Conservation (phyloP, 2,797 vertebrate genomes). For the Silurus lanzhouensis region DNA sequence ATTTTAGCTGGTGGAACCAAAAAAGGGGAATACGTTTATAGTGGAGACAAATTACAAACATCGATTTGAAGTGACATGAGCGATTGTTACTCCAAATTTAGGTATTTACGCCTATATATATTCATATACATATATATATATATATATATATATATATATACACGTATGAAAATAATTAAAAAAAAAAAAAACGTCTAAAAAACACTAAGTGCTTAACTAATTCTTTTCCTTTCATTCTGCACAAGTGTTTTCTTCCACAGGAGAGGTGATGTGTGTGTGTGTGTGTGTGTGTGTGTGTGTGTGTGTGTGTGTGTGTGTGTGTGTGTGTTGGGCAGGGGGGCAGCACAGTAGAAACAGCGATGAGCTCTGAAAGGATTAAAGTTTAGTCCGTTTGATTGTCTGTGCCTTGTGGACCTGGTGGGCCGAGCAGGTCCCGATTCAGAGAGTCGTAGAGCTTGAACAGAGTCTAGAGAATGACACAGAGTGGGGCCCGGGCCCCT, state of each 20-base stretch:
- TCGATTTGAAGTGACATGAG: neutral
- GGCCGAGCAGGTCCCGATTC: slow-evolving; percentile 62
- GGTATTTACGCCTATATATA: neutral
- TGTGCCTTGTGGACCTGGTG: slow-evolving; percentile 66
- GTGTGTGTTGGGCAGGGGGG: slow-evolving; percentile 41
- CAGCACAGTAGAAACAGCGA: slow-evolving; percentile 53
- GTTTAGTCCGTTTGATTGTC: slow-evolving; percentile 78
- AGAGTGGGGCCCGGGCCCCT: slow-evolving; percentile 61
- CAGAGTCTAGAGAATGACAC: slow-evolving; percentile 58
- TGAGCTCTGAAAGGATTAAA: slow-evolving; percentile 78
- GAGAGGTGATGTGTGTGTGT: slow-evolving; percentile 28
- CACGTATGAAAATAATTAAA: neutral
- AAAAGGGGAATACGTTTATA: neutral
- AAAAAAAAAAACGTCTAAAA: too few relatives aligned
- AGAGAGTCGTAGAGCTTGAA: slow-evolving; percentile 40
- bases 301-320: slow-evolving; percentile 5
- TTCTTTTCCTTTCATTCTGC: slow-evolving; percentile 49
- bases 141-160: too few relatives aligned
- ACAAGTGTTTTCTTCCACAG: slow-evolving; percentile 23
- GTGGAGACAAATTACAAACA: neutral
- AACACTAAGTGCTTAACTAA: slow-evolving; percentile 51
- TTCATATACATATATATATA: too few relatives aligned
- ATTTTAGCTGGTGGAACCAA: neutral
- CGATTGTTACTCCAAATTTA: neutral
- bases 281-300: slow-evolving; percentile 47